Base-by-base conservation (phyloP, 53 echinoderm and acorn worm genomes). In the Mesocentrotus franciscanus region DNA sequence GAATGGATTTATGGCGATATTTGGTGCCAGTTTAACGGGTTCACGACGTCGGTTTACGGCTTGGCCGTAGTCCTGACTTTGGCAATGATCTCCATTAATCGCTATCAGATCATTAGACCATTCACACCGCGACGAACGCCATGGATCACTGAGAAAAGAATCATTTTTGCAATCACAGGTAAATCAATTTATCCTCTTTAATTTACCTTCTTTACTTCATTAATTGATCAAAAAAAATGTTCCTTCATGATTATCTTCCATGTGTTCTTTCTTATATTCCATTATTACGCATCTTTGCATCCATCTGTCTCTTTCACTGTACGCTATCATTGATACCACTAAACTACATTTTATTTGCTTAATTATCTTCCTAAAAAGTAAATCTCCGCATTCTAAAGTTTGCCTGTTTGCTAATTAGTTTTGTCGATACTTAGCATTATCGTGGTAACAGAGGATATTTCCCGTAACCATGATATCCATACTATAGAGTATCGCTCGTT, bases 41-140 rank as follows among this genome's bases (percentile, higher is more conserved):
- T 98, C 92, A 98, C 97, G 13, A 98, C 98, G 26, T 97, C 97
- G 2, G 96, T 97, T 4, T 98, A 97, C 94, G 98, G 98, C 2
- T 64, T 98, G 12, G 95, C 97, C 27, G 97, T 97, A 15, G 97
- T 98, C 27, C 32, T 97, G 8, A 98, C 98, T 12, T 71, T 98
- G 10, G 98, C 98, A 1, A 85, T 97, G 92, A 98, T 98, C 42
- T 98, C 98, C 11, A 95, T 98, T 8, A 98, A 97, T 85, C 93
- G 98, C 13, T 98, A 97, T 64, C 97, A 97, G 89, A 95, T 97
- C 96, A 95, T 98, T 32, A 64, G 96, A 20, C 90, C 95, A 26
- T 95, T 96, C 26, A 97, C 96, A 13, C 95, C 96, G 4, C 94
- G 95, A 56, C 70, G 95, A 35, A 85, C 95, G 8, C 95, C 95